Evolutionary conservation across 2,797 vertebrate species (phyloP).

Genomic region (Darevskia nairensis): DNA sequence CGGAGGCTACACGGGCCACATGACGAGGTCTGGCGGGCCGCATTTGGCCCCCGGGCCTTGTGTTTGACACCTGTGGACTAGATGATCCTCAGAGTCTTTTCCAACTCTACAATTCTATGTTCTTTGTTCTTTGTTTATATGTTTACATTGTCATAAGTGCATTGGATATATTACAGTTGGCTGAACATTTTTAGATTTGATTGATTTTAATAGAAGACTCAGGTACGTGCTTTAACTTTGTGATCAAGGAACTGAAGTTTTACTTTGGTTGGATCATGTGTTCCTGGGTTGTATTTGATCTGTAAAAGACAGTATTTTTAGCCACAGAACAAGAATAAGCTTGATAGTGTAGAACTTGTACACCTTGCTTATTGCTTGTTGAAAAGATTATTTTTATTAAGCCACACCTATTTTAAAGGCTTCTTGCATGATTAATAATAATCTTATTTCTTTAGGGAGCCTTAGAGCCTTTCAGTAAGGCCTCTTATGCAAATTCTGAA

Average conservation of each 20-base stretch:
- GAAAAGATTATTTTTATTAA: conserved; percentile 38
- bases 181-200: background rate
- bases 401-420: conserved; percentile 14
- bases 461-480: background rate
- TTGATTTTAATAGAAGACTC: background rate
- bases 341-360: background rate
- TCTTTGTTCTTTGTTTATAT: no score
- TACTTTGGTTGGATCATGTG: background rate
- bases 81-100: no score
- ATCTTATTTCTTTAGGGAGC: conserved; percentile 9
- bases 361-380: conserved; percentile 11
- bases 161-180: background rate
- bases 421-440: conserved; percentile 36
- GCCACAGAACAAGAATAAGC: background rate
- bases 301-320: background rate
- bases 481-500: conserved; percentile 8
- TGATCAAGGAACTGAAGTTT: background rate
- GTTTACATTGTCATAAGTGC: background rate
- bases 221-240: background rate
- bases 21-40: no score
- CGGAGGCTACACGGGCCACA: no score
- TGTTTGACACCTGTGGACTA: no score
- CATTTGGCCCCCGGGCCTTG: no score
- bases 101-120: no score
- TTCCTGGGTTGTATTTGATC: background rate